A percentile compares a stretch with the other conserved stretches of the same genome.
phyloP scores from a whole-genome alignment of 2,113 vertebrate genomes.

The Campylomormyrus numenius region DNA sequence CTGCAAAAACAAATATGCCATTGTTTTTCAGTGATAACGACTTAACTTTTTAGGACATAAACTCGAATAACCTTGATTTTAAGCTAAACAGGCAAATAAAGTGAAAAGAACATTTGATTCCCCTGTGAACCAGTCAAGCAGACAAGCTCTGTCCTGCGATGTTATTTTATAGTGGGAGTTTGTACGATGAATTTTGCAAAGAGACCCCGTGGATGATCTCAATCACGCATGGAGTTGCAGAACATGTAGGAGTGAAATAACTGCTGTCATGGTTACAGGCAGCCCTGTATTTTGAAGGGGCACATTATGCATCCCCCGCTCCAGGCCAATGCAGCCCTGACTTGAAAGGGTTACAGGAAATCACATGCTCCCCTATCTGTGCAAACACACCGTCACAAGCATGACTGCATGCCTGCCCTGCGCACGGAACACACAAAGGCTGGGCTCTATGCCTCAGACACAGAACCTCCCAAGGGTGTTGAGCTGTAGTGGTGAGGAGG shows the following conservation, averaged over 20 bases:
- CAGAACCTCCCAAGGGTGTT: neutral
- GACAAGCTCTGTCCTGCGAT: neutral
- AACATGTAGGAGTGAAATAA: neutral
- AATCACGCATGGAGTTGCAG: neutral
- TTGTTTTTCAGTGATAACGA: conserved; percentile 29
- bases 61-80: neutral
- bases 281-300: neutral
- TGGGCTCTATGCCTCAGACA: neutral
- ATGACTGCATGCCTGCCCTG: neutral
- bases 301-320: neutral
- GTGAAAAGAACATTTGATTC: neutral
- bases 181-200: neutral
- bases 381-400: neutral
- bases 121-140: neutral
- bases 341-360: neutral
- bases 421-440: neutral
- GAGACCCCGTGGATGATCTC: neutral
- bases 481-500: neutral
- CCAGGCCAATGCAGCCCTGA: neutral
- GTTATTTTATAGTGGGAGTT: neutral
- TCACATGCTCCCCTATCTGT: neutral
- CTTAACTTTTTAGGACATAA: neutral
- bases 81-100: neutral
- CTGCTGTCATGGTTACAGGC: neutral
- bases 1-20: neutral